phyloP scores from a whole-genome alignment of 2,888 invertebrate genomes.

The Pristionchus arcanus region DNA sequence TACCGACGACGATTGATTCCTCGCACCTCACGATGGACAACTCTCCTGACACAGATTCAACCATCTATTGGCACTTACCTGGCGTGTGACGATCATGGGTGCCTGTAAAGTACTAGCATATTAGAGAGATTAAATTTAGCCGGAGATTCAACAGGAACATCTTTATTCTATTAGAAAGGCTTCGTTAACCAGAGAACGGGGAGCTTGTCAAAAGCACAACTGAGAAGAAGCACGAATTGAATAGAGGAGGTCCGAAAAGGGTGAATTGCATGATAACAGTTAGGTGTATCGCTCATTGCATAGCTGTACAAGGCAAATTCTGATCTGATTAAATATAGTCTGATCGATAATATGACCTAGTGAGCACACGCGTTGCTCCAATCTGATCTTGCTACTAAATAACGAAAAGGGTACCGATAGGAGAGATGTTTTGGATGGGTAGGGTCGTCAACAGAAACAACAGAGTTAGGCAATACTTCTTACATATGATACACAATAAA shows the following conservation, averaged over 20 bases:
- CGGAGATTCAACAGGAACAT: background rate
- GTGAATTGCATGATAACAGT: conserved; percentile 36
- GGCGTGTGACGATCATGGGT: background rate
- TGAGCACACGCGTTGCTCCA: background rate
- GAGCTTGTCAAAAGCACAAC: conserved; percentile 20
- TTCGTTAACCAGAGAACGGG: conserved; percentile 16
- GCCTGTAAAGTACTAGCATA: too few relatives aligned
- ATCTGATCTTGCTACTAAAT: background rate
- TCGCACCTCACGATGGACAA: too few relatives aligned
- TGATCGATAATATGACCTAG: conserved; percentile 10
- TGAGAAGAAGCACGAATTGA: conserved; percentile 32
- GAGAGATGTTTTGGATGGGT: background rate
- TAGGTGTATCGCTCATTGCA: conserved; percentile 35
- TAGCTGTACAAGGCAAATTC: conserved; percentile 4
- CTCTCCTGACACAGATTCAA: too few relatives aligned
- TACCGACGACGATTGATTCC: too few relatives aligned
- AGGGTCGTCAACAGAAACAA: conserved; percentile 32
- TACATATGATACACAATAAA: conserved; percentile 33
- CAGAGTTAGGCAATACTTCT: background rate
- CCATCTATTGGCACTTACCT: too few relatives aligned
- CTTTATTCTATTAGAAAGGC: conserved; percentile 20
- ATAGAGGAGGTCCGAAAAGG: conserved; percentile 18
- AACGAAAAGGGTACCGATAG: conserved; percentile 30
- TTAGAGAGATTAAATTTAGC: background rate
- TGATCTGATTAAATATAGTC: background rate